Base-by-base conservation (phyloP, 1,140 invertebrate genomes). In the Conus ventricosus region DNA sequence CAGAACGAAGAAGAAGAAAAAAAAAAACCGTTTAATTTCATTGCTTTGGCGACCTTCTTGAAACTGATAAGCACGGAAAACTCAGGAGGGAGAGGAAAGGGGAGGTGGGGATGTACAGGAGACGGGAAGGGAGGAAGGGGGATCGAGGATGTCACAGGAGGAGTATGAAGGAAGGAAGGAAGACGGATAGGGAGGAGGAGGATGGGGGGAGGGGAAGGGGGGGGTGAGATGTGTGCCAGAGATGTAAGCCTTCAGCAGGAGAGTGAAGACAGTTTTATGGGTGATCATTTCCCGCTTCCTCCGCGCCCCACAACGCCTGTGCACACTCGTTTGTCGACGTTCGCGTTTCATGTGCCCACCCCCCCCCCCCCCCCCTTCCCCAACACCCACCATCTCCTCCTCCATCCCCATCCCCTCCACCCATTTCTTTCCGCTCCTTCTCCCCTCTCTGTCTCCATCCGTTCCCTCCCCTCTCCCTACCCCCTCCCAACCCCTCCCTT, bases 11-110 rank as follows among this genome's bases (percentile, higher is more conserved):
- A 39, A 39, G 39, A 51, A 51, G 1, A 57, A 83, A 83, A 83
- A 17, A 54, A 55, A 13, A n/a, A n/a, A n/a, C n/a, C 53, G 10
- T 23, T 83, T 27, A 83, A 83, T 83, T 83, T 83, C n/a, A 83
- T n/a, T 83, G 81, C 81, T 23, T 55, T 55, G 81, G 25, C 81
- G 81, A 83, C 20, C 53, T 57, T 55, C 81, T 17, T 15, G 53
- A 83, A 17, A 25, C 51, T 55, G 53, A 83, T 23, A 83, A 55
- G 81, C 20, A 55, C 20, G 7, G 78, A 81, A 78, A n/a, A 25
- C 17, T n/a, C 75, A 78, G 10, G 75, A 78, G 25, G 25, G n/a
- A 25, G 75, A 1, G 75, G 20, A n/a, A 25, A 20, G 7, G 39
- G 39, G 6, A 39, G 25, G 7, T n/a, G 76, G 25, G 76, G 25